These are phyloP conservation scores for Pseudomyrmex flavicornis DNA, from an alignment of 1,140 invertebrate genomes.

Conservation along the genomic window DNA sequence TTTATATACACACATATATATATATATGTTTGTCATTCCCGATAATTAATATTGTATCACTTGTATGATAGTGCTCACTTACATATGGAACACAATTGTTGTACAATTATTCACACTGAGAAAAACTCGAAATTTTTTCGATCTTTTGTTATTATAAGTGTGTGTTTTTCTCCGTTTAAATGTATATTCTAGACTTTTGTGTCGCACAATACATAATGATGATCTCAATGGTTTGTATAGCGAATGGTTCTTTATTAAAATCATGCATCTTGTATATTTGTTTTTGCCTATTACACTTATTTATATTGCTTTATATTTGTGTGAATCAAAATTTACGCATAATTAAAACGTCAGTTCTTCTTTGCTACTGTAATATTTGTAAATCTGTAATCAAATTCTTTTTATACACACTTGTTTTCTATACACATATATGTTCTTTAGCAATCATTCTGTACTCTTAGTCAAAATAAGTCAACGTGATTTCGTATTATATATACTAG, in stretches of 20 bases:
- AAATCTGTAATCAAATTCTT: not conserved
- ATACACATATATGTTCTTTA: conserved; percentile 36
- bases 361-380: not conserved
- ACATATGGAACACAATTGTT: conserved; percentile 42
- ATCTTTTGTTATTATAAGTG: not conserved
- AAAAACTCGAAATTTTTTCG: conserved; percentile 10
- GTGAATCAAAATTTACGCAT: not conserved
- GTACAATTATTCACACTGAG: conserved; percentile 28
- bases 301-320: not conserved
- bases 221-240: conserved; percentile 41
- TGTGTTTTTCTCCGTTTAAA: not conserved
- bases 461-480: conserved; percentile 63
- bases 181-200: conserved; percentile 58
- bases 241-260: conserved; percentile 46
- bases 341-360: conserved; percentile 10
- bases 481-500: conserved; percentile 65
- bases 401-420: not conserved
- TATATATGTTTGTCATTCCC: not conserved
- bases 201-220: conserved; percentile 53
- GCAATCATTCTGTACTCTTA: conserved; percentile 23
- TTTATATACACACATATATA: conserved; percentile 2
- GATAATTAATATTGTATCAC: conserved; percentile 33
- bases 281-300: not conserved
- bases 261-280: not conserved
- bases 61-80: conserved; percentile 37